Evolutionary conservation across 2,888 invertebrate species (phyloP), one percentile per base, ranked within the genome.

Genomic region (Epistrophella euchroma): DNA sequence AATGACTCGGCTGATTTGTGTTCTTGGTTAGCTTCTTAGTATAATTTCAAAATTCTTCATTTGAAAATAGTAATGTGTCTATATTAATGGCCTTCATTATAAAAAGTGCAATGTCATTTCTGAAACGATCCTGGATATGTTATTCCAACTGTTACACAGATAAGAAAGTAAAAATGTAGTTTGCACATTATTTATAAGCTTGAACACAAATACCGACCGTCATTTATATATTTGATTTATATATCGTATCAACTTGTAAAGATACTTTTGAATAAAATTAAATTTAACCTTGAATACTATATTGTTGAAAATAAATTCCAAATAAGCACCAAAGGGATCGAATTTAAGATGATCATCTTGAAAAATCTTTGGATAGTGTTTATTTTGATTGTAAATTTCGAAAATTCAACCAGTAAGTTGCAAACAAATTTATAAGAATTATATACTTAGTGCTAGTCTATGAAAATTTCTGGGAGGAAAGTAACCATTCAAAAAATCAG

Each of bases 391-490:
- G 6, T 0, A 0, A 19, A 4, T 0, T 22, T 58, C 6, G 15
- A 60, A 37, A 15, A 22, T 40, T 22, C 60, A 7, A 9, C 19
- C 15, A 37, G 60, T 60, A 22, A 60, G 60, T 60, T 60, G 15
- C 0, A 50, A 58, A 2, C 6, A 28, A 28, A 28, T 28, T 4
- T 4, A 28, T 28, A 28, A 25, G 4, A 28, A 28, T 4, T 28
- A 28, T 28, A n/a, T n/a, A n/a, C n/a, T n/a, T n/a, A 4, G 28
- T 4, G 5, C 4, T 28, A 28, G 28, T 28, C 28, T 28, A 4
- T 4, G 28, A 28, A 28, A 28, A 28, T 5, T 28, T 28, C n/a
- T n/a, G n/a, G n/a, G n/a, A n/a, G n/a, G n/a, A n/a, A n/a, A n/a
- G n/a, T n/a, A n/a, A n/a, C n/a, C n/a, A n/a, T n/a, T n/a, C n/a